phyloP scores from a whole-genome alignment of 2,113 vertebrate genomes.

The Anhinga rufa region DNA sequence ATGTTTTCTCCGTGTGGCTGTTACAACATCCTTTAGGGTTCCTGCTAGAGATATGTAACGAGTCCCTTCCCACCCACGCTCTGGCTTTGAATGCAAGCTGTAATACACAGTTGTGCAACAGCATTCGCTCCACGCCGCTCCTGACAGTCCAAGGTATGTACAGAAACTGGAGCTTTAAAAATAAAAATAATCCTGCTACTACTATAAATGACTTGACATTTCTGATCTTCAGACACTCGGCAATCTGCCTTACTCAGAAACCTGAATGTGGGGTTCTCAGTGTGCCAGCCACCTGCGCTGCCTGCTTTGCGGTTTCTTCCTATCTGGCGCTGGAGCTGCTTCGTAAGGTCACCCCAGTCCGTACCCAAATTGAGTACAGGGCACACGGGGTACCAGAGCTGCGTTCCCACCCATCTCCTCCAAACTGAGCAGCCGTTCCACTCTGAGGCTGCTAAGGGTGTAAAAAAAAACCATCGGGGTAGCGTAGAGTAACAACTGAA shows the following conservation, averaged over 20 bases:
- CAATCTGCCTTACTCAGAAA: background rate
- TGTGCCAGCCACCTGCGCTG: background rate
- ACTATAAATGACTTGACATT: background rate
- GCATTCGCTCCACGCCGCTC: background rate
- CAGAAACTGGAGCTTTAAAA: background rate
- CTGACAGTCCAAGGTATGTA: background rate
- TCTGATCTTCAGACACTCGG: background rate
- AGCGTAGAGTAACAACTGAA: background rate
- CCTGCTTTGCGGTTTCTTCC: background rate
- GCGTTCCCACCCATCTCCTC: background rate
- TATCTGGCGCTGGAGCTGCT: background rate
- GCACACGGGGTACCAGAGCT: background rate
- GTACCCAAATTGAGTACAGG: background rate
- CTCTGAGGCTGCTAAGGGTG: background rate
- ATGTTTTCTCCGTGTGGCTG: constrained; percentile 2
- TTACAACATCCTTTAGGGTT: background rate
- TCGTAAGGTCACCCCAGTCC: background rate
- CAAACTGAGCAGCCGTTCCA: background rate
- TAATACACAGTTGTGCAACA: background rate
- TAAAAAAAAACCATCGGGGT: background rate
- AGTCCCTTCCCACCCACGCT: background rate
- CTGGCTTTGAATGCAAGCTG: background rate
- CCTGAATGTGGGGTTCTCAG: background rate
- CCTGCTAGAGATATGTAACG: background rate
- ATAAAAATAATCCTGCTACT: background rate